Conservation (phyloP, 1,140 invertebrate species). For the Cheumatopsyche charites region DNA sequence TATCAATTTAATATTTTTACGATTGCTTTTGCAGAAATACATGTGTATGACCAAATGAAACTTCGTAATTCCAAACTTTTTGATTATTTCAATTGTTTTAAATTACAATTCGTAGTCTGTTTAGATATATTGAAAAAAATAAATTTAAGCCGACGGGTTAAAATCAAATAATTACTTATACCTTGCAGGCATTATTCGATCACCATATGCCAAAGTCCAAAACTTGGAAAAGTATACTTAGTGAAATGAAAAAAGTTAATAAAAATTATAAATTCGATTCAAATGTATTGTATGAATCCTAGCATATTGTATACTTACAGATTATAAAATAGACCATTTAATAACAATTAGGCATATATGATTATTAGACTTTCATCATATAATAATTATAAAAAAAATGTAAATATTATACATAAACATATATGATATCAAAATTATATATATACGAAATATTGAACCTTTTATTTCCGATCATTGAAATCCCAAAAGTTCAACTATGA, state of each 20-base stretch:
- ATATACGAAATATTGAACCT: no score
- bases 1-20: no score
- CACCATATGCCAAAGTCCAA: conserved; percentile 29
- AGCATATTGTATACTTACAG: conserved; percentile 47
- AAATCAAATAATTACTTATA: background rate
- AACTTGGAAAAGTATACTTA: conserved; percentile 19
- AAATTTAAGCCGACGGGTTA: background rate
- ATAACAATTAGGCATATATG: conserved; percentile 47
- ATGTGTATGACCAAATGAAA: no score
- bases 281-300: conserved; percentile 43
- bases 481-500: no score
- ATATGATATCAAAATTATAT: no score
- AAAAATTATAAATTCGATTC: conserved; percentile 22
- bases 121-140: background rate
- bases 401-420: no score
- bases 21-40: no score
- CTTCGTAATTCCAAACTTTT: no score
- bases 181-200: conserved; percentile 1
- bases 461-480: no score
- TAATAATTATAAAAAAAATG: conserved; percentile 22
- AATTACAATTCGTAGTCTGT: background rate
- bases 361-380: conserved; percentile 45
- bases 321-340: conserved; percentile 45
- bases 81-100: no score
- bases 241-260: conserved; percentile 12